Conservation (phyloP, 1,140 invertebrate genomes). For the Lethocerus indicus region DNA sequence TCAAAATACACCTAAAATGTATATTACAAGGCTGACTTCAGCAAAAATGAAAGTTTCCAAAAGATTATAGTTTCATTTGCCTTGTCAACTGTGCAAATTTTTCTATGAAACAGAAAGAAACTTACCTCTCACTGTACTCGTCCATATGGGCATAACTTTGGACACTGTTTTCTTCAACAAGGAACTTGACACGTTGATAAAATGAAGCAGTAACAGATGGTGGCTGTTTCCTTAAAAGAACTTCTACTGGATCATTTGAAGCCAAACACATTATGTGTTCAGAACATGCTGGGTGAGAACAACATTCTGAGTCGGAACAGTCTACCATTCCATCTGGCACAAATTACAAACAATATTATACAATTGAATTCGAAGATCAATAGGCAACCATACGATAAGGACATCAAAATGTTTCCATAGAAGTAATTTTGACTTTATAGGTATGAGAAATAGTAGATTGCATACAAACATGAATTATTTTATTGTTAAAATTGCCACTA, state of each 20-base stretch:
- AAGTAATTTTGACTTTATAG: too few relatives aligned
- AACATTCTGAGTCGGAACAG: constrained; percentile 96
- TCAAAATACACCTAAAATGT: too few relatives aligned
- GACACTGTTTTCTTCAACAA: constrained; percentile 95
- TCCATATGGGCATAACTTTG: constrained; percentile 94
- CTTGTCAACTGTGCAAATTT: constrained; percentile 12
- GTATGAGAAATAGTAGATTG: too few relatives aligned
- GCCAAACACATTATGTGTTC: constrained; percentile 87
- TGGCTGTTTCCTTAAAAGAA: constrained; percentile 85
- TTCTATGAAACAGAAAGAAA: constrained; percentile 18
- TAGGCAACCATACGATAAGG: too few relatives aligned
- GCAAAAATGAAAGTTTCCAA: too few relatives aligned
- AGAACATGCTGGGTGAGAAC: constrained; percentile 59
- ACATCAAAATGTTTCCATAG: too few relatives aligned
- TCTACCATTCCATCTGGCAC: constrained; percentile 85
- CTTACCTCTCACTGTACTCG: constrained; percentile 96
- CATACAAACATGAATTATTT: too few relatives aligned
- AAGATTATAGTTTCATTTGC: too few relatives aligned
- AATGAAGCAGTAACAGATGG: constrained; percentile 92
- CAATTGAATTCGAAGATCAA: too few relatives aligned
- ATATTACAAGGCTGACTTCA: too few relatives aligned
- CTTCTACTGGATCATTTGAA: constrained; percentile 88
- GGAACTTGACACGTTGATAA: constrained; percentile 93
- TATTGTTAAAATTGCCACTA: too few relatives aligned
- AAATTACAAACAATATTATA: neutral